Conservation (phyloP, 2,113 vertebrate genomes). For the Nycticebus coucang region DNA sequence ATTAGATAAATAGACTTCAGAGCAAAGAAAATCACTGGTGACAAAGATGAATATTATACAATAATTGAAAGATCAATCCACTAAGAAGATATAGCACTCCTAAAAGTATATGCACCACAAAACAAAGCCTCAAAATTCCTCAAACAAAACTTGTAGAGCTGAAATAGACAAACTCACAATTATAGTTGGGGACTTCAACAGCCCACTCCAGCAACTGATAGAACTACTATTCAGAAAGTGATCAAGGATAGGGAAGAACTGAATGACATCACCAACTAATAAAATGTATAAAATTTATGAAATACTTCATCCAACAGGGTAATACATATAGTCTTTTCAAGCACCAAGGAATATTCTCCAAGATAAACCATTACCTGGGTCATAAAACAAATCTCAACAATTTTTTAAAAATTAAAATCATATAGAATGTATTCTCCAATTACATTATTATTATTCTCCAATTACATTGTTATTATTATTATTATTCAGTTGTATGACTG, state of each 20-base stretch:
- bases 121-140: neutral
- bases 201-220: neutral
- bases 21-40: neutral
- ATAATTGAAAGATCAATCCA: neutral
- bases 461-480: neutral
- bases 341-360: neutral
- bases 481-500: neutral
- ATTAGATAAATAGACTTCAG: neutral
- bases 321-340: neutral
- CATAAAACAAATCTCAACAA: neutral
- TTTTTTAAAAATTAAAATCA: neutral
- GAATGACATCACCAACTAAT: neutral
- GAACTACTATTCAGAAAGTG: neutral
- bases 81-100: neutral
- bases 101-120: neutral
- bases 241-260: neutral
- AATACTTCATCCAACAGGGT: neutral
- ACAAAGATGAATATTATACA: neutral
- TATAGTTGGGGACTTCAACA: neutral
- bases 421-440: neutral
- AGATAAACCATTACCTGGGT: neutral
- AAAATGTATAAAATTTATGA: neutral
- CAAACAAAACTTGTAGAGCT: neutral
- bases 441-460: neutral
- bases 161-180: neutral